These are phyloP conservation scores for Sycon ciliatum DNA, from an alignment of 37 sponge, comb jelly and placozoan genomes.

Conservation along the genomic window DNA sequence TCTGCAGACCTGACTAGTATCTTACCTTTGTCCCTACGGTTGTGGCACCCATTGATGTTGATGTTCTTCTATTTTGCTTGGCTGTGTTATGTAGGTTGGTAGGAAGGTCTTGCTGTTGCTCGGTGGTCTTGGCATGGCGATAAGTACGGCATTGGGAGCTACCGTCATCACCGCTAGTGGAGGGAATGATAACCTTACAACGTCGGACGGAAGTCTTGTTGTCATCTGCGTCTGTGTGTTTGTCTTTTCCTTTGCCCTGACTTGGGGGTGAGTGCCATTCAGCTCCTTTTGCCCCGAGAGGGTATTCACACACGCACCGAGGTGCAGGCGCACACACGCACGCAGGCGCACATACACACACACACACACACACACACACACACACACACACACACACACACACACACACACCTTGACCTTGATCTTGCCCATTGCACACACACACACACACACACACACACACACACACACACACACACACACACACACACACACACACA, in stretches of 20 bases:
- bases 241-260: constrained; percentile 67
- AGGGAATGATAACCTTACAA: background rate
- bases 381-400: too few species aligned
- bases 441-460: too few species aligned
- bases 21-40: background rate
- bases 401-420: too few species aligned
- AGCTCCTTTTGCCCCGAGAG: too few species aligned
- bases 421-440: too few species aligned
- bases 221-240: constrained; percentile 44
- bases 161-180: constrained; percentile 19
- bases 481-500: too few species aligned
- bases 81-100: constrained; percentile 35
- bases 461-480: too few species aligned
- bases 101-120: constrained; percentile 51
- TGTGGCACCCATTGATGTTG: background rate
- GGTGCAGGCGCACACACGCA: too few species aligned
- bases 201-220: constrained; percentile 40
- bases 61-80: background rate
- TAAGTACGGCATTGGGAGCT: constrained; percentile 30
- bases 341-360: too few species aligned
- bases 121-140: constrained; percentile 50
- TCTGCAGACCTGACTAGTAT: background rate
- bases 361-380: too few species aligned
- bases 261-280: constrained; percentile 65
- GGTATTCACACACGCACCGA: too few species aligned